These are phyloP conservation scores for Periphyllus acericola DNA, from an alignment of 2,888 invertebrate species.

Conservation along the genomic window DNA sequence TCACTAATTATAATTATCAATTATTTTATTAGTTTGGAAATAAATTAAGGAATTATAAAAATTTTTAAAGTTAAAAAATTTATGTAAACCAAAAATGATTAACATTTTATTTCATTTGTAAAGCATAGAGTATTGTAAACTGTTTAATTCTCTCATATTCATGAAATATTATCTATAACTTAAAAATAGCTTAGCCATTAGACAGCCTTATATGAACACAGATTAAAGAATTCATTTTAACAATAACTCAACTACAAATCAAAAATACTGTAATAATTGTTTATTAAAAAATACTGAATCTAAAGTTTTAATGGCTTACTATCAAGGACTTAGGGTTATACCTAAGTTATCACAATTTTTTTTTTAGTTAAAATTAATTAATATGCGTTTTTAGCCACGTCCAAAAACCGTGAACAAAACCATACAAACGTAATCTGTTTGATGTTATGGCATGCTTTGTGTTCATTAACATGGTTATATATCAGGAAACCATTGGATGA, in stretches of 20 bases:
- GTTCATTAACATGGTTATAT: conserved; percentile 58
- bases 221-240: background rate
- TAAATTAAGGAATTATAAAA: background rate
- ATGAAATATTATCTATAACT: background rate
- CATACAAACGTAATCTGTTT: conserved; percentile 52
- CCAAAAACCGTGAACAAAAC: conserved; percentile 61
- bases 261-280: conserved; percentile 9
- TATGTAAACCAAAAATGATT: background rate
- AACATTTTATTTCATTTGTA: too few relatives aligned
- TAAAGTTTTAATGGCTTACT: background rate
- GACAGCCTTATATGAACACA: conserved; percentile 36
- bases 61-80: background rate
- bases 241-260: background rate
- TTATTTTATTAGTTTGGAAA: too few relatives aligned
- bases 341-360: conserved; percentile 39
- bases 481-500: conserved; percentile 60
- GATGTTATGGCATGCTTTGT: conserved; percentile 56
- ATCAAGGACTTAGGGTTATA: background rate
- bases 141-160: background rate
- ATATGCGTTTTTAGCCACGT: conserved; percentile 58
- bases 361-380: conserved; percentile 37
- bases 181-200: background rate
- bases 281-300: background rate
- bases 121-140: background rate
- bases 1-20: background rate